Evolutionary conservation across 2,888 invertebrate species (phyloP).

Genomic region (Liopterus haemorrhoidalis): DNA sequence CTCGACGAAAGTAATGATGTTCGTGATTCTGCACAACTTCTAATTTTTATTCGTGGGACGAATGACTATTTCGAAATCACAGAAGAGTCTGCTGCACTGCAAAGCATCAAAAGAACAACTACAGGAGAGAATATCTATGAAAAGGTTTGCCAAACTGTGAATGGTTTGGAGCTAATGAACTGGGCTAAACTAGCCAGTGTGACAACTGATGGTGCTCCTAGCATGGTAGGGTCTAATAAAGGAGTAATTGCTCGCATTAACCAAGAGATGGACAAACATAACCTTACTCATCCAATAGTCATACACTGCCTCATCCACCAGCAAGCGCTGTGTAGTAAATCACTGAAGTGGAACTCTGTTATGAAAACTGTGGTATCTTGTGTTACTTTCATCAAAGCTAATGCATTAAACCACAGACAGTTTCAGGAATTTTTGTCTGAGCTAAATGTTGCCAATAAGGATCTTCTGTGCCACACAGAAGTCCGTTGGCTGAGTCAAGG

Average conservation of each 20-base stretch:
- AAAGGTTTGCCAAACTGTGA: too few relatives aligned
- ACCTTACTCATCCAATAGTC: too few relatives aligned
- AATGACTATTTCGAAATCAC: conserved; percentile 8
- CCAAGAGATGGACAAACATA: too few relatives aligned
- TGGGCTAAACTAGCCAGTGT: too few relatives aligned
- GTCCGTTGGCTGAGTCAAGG: conserved; percentile 6
- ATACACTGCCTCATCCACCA: too few relatives aligned
- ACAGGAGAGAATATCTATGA: conserved; percentile 9
- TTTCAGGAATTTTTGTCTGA: conserved; percentile 5
- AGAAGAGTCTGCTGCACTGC: conserved; percentile 14
- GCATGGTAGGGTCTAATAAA: too few relatives aligned
- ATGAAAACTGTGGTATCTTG: not conserved
- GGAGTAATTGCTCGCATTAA: too few relatives aligned
- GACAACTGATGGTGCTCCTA: too few relatives aligned
- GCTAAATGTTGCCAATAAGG: not conserved
- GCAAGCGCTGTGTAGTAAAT: not conserved
- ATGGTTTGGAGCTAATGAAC: too few relatives aligned
- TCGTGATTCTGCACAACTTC: conserved; percentile 32
- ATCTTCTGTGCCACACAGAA: not conserved
- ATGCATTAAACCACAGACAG: not conserved
- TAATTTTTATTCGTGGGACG: conserved; percentile 25
- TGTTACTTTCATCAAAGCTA: conserved; percentile 3
- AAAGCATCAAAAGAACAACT: conserved; percentile 7
- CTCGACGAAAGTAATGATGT: conserved; percentile 34
- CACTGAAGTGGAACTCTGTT: not conserved